phyloP scores from a whole-genome alignment of 2,113 vertebrate species.

The Pteronura brasiliensis region DNA sequence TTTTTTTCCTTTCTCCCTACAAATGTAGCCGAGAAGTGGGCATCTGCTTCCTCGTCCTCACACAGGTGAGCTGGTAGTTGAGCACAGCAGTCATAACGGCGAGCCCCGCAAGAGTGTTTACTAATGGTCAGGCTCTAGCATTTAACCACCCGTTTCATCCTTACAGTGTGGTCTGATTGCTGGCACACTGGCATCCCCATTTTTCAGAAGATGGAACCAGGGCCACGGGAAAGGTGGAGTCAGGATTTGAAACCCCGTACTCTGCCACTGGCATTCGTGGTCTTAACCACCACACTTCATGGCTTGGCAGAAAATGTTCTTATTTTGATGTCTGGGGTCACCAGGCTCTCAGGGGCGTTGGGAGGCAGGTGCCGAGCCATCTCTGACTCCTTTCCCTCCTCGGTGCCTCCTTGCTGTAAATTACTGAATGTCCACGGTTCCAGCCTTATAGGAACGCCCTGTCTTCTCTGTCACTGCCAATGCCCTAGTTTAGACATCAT shows the following conservation, averaged over 20 bases:
- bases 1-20: not conserved
- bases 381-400: not conserved
- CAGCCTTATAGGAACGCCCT: not conserved
- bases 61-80: not conserved
- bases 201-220: not conserved
- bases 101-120: not conserved
- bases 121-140: not conserved
- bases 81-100: not conserved
- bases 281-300: not conserved
- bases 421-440: not conserved
- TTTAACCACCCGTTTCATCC: not conserved
- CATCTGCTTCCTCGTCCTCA: not conserved
- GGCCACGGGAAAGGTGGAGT: not conserved
- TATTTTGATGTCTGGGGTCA: not conserved
- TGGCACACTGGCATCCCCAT: rapidly evolving
- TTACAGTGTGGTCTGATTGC: not conserved
- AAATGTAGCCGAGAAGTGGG: not conserved
- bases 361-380: not conserved
- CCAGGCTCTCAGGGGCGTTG: not conserved
- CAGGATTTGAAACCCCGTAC: not conserved
- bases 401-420: not conserved
- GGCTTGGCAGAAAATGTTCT: not conserved
- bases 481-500: not conserved
- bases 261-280: rapidly evolving
- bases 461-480: not conserved